Evolutionary conservation across 2,113 vertebrate genomes (phyloP).

Genomic region (Bungarus multicinctus): DNA sequence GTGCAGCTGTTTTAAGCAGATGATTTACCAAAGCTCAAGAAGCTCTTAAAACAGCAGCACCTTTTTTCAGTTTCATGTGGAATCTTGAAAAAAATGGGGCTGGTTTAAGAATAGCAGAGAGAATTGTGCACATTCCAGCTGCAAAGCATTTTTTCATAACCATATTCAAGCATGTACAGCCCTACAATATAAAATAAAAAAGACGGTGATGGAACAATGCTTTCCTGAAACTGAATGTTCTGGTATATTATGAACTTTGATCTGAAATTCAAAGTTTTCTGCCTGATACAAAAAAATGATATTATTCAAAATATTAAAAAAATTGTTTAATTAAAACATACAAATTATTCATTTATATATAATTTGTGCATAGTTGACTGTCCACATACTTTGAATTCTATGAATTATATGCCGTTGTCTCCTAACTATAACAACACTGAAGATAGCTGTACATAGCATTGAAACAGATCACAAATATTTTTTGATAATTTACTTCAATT

Average conservation of each 20-base stretch:
- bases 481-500: neutral
- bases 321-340: neutral
- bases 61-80: neutral
- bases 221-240: neutral
- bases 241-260: neutral
- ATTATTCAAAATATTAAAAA: neutral
- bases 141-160: neutral
- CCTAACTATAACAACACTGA: neutral
- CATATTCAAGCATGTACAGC: neutral
- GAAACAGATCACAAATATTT: neutral
- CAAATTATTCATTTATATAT: neutral
- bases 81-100: neutral
- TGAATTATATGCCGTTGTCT: neutral
- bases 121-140: neutral
- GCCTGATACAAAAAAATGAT: neutral
- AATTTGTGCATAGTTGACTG: neutral
- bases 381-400: neutral
- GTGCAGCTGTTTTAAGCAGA: neutral
- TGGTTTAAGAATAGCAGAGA: neutral
- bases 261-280: neutral
- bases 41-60: neutral
- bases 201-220: neutral
- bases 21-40: neutral
- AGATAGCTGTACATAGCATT: neutral
- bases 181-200: neutral